phyloP scores from a whole-genome alignment of 2,888 invertebrate species.

The Petrolisthes cinctipes region DNA sequence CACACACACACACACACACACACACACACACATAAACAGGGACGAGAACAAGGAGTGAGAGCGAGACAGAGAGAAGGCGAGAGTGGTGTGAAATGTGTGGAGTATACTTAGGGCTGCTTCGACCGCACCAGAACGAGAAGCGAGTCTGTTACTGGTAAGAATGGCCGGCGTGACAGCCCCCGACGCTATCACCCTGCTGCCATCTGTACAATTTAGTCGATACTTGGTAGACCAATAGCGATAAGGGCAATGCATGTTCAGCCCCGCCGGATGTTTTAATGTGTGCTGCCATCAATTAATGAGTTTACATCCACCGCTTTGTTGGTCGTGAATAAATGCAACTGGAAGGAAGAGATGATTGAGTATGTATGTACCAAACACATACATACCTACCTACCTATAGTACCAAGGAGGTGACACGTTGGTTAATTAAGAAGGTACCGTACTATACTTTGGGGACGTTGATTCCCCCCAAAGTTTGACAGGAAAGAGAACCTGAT shows the following conservation, averaged over 20 bases:
- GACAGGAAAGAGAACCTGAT: too few relatives aligned
- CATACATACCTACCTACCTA: too few relatives aligned
- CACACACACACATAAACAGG: not conserved
- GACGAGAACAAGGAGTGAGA: not conserved
- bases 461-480: too few relatives aligned
- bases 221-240: slow-evolving; percentile 37
- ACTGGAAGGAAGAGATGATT: too few relatives aligned
- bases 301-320: not conserved
- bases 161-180: slow-evolving; percentile 19
- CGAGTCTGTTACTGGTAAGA: slow-evolving; percentile 25
- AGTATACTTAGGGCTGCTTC: slow-evolving; percentile 13
- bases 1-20: slow-evolving; percentile 18
- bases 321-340: too few relatives aligned
- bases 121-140: not conserved
- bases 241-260: slow-evolving; percentile 49
- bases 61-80: not conserved
- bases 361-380: too few relatives aligned
- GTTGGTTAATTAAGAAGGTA: too few relatives aligned
- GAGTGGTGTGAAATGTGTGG: slow-evolving; percentile 19
- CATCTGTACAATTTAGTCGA: slow-evolving; percentile 54
- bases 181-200: slow-evolving; percentile 42
- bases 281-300: slow-evolving; percentile 23
- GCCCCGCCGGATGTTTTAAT: slow-evolving; percentile 33
- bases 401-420: too few relatives aligned
- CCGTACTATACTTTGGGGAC: too few relatives aligned